Evolutionary conservation across 2,888 invertebrate genomes (phyloP).

Genomic region (Silvanus unidentatus): DNA sequence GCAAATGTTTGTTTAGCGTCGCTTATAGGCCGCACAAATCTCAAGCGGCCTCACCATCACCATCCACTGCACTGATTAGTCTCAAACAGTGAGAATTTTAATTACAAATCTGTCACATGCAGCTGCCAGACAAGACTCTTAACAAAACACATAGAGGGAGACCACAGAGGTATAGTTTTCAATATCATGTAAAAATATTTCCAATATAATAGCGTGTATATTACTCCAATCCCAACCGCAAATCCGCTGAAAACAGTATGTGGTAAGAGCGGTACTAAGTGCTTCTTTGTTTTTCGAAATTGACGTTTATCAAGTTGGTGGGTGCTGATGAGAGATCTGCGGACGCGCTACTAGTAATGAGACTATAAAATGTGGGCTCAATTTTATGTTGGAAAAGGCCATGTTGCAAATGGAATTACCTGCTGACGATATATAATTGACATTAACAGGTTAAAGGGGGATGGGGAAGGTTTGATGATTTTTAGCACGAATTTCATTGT

Average conservation of each 20-base stretch:
- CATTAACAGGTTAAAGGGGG: slow-evolving; percentile 6
- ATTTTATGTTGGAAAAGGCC: too few species aligned
- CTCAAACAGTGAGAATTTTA: slow-evolving; percentile 36
- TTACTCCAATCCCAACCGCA: too few species aligned
- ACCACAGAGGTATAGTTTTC: too few species aligned
- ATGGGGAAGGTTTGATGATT: too few species aligned
- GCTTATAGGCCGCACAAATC: slow-evolving; percentile 22
- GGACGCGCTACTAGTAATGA: slow-evolving; percentile 4
- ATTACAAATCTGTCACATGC: slow-evolving; percentile 37
- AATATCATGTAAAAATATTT: too few species aligned
- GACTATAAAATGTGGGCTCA: not conserved
- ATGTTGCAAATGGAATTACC: too few species aligned
- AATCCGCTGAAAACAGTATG: too few species aligned
- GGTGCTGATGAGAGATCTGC: slow-evolving; percentile 6
- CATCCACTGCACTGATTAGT: slow-evolving; percentile 35
- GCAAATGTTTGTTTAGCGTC: slow-evolving; percentile 8
- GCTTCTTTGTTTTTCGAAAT: not conserved
- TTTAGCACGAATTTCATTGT: too few species aligned
- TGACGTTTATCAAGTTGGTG: slow-evolving; percentile 7
- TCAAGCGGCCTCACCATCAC: too few species aligned
- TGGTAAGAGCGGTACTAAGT: too few species aligned
- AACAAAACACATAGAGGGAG: too few species aligned
- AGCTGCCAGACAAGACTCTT: slow-evolving; percentile 25
- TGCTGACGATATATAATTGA: not conserved
- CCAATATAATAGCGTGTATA: too few species aligned